These are phyloP conservation scores for Triplophysa siluroides DNA, from an alignment of 2,113 vertebrate species.

Conservation along the genomic window DNA sequence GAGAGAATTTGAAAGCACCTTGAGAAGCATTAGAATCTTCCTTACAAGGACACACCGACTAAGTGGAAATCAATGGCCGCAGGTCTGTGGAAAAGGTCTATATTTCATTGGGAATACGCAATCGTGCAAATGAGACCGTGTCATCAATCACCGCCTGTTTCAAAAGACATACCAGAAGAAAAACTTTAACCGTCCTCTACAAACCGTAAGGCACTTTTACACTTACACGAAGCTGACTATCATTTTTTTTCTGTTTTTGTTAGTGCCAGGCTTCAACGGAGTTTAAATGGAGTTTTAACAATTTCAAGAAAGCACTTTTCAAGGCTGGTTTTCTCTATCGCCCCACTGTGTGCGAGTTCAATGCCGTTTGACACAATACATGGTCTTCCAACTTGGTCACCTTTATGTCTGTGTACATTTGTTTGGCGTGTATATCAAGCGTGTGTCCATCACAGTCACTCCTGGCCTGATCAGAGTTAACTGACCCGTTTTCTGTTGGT, in stretches of 20 bases:
- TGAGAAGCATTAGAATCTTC: conserved; percentile 36
- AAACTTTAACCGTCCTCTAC: conserved; percentile 20
- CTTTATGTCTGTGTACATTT: too few relatives aligned
- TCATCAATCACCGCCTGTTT: conserved; percentile 66
- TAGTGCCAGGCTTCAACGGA: too few relatives aligned
- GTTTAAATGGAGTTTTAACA: background rate
- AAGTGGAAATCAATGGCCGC: conserved; percentile 74
- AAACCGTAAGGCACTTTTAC: background rate
- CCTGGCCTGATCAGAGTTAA: background rate
- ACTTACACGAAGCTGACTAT: background rate
- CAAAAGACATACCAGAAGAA: conserved; percentile 26
- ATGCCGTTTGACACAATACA: background rate
- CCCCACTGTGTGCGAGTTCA: background rate
- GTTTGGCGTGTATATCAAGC: background rate
- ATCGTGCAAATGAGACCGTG: conserved; percentile 63
- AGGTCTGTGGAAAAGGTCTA: conserved; percentile 61
- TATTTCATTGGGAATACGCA: conserved; percentile 73
- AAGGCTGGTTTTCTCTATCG: background rate
- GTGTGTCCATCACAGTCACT: background rate
- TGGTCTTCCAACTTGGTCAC: background rate
- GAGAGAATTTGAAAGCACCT: conserved; percentile 48
- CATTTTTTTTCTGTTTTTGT: too few relatives aligned
- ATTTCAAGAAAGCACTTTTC: background rate
- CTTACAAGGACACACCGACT: conserved; percentile 62
- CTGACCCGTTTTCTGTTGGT: background rate